Evolutionary conservation across 2,888 invertebrate species (phyloP), one percentile per base, ranked within the genome.

Genomic region (Syrphus vitripennis): DNA sequence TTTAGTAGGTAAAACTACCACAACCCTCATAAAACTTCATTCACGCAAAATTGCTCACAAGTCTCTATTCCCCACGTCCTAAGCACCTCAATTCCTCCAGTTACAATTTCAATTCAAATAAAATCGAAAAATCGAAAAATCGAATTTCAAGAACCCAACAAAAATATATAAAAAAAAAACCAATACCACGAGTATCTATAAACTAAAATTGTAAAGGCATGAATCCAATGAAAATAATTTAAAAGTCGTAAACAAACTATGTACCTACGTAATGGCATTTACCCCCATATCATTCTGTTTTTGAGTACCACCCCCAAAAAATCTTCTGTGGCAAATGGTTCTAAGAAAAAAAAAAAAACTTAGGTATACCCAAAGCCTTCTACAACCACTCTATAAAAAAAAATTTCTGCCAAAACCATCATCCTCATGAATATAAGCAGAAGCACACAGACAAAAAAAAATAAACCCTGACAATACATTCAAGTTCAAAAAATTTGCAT

Each of bases 401-500:
- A 14, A 9, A 61, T n/a, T n/a, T n/a, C 26, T 63, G 14, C 42
- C 55, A 50, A 26, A 50, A 34, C 69, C 14, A 14, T 45, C 63
- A 53, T 42, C 19, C 31, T 74, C 67, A 61, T 48, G 70, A 70
- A 71, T 80, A 74, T 45, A 29, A n/a, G n/a, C 6, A 21, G 19
- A 10, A 19, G 3, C 4, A 7, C 19, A 31, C 19, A 42, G 24
- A 42, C 53, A 72, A 80, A 76, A 76, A 71, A 45, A 67, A 69
- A 71, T 67, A 67, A 70, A 65, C 76, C 55, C 80, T 65, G 70
- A 70, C 50, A 65, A 81, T 61, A 69, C 59, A 61, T 84, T 81
- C 53, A 81, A 84, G 76, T 84, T 84, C 59, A 76, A 72, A 59
- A 81, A 67, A 84, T 84, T 81, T 84, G 84, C 81, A 84, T 81